phyloP scores from a whole-genome alignment of 2,113 vertebrate genomes.

The Lophura nycthemera region DNA sequence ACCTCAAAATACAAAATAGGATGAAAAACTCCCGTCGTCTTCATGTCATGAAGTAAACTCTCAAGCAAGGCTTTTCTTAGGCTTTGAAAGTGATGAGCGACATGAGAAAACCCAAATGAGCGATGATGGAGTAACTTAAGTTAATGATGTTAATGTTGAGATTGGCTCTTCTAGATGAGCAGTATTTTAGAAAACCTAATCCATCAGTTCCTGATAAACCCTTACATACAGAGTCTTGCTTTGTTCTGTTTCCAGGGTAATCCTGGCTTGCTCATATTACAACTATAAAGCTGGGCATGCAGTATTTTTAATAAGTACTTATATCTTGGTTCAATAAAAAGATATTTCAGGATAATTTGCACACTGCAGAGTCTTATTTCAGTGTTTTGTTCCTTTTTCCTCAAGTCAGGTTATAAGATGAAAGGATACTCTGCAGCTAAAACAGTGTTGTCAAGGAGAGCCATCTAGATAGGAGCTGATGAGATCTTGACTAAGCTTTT shows the following conservation, averaged over 20 bases:
- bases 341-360: not conserved
- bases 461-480: not conserved
- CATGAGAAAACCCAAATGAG: not conserved
- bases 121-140: not conserved
- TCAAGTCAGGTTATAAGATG: not conserved
- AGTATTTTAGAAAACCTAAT: not conserved
- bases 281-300: not conserved
- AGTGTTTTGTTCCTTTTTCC: not conserved
- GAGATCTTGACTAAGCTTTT: conserved; percentile 2
- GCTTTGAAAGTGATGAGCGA: not conserved
- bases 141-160: not conserved
- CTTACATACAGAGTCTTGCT: not conserved
- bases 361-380: not conserved
- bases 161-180: not conserved
- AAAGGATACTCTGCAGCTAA: not conserved
- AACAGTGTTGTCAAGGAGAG: not conserved
- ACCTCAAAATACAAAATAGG: not conserved
- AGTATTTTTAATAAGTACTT: not conserved
- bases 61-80: not conserved
- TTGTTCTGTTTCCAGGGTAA: not conserved
- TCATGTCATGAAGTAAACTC: not conserved
- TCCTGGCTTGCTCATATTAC: not conserved
- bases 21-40: not conserved
- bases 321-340: not conserved
- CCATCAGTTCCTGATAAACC: not conserved